Percentiles rank a stretch among this genome's conserved stretches.
phyloP scores from a whole-genome alignment of 2,797 vertebrate genomes.

The Glossophaga mutica region DNA sequence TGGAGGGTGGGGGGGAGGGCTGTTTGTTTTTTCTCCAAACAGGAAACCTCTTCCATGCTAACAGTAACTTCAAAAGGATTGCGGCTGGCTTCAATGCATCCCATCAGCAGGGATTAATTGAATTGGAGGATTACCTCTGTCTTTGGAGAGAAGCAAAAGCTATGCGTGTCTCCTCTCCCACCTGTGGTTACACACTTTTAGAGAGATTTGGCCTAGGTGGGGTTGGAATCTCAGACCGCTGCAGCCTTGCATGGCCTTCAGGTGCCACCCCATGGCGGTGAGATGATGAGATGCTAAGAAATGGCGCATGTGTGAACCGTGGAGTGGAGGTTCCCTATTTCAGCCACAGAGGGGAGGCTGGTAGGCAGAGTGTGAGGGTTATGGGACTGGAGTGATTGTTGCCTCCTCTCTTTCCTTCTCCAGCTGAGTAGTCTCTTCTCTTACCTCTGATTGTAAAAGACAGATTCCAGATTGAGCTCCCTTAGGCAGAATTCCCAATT shows the following conservation, averaged over 20 bases:
- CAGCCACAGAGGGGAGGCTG: neutral
- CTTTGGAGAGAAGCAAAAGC: conserved; percentile 32
- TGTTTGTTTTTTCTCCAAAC: conserved; percentile 52
- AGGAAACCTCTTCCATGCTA: conserved; percentile 50
- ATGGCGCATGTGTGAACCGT: neutral
- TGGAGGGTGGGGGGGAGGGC: neutral
- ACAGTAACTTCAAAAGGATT: conserved; percentile 47
- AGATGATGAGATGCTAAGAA: neutral
- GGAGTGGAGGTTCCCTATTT: neutral
- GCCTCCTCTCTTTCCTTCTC: neutral
- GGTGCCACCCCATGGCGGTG: neutral
- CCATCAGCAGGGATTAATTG: conserved; percentile 52
- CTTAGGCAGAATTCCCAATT: neutral
- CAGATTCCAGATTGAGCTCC: neutral
- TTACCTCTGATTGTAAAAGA: neutral
- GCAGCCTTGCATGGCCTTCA: neutral
- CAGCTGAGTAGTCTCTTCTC: neutral
- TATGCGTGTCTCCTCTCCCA: neutral
- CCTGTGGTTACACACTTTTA: neutral
- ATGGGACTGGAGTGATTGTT: neutral
- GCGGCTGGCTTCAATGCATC: neutral
- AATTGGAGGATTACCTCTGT: conserved; percentile 46
- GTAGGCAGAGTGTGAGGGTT: neutral
- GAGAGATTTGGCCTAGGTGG: neutral
- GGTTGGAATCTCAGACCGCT: neutral